phyloP scores from a whole-genome alignment of 2,797 vertebrate species.

The Psittacula echo region DNA sequence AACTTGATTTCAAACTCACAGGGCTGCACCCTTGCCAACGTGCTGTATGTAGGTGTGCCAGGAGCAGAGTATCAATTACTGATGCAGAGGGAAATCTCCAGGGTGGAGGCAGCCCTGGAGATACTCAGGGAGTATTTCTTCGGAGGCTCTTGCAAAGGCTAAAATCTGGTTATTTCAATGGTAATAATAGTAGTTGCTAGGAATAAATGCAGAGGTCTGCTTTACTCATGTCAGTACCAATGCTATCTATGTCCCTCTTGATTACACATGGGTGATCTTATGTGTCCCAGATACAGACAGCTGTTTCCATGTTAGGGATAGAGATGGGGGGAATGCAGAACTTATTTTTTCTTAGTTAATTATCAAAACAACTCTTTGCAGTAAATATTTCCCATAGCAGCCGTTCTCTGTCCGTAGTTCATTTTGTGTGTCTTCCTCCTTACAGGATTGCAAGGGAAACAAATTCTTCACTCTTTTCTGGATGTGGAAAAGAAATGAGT shows the following conservation, averaged over 20 bases:
- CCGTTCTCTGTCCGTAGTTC: neutral
- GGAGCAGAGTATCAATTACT: neutral
- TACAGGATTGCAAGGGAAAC: neutral
- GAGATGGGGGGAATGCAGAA: neutral
- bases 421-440: neutral
- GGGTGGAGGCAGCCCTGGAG: neutral
- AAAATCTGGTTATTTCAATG: neutral
- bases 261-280: neutral
- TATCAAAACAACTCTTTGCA: neutral
- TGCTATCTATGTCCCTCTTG: neutral
- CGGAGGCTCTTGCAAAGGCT: neutral
- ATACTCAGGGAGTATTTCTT: neutral
- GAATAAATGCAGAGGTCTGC: neutral
- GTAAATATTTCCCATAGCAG: neutral
- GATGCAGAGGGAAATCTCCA: neutral
- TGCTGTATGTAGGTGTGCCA: neutral
- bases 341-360: neutral
- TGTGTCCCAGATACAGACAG: neutral
- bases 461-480: neutral
- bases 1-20: neutral
- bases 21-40: neutral
- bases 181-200: neutral
- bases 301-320: neutral
- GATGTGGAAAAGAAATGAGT: neutral
- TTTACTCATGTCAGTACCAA: neutral